These are phyloP conservation scores for Drosophila rubida DNA, from an alignment of 2,888 invertebrate genomes.

Conservation along the genomic window DNA sequence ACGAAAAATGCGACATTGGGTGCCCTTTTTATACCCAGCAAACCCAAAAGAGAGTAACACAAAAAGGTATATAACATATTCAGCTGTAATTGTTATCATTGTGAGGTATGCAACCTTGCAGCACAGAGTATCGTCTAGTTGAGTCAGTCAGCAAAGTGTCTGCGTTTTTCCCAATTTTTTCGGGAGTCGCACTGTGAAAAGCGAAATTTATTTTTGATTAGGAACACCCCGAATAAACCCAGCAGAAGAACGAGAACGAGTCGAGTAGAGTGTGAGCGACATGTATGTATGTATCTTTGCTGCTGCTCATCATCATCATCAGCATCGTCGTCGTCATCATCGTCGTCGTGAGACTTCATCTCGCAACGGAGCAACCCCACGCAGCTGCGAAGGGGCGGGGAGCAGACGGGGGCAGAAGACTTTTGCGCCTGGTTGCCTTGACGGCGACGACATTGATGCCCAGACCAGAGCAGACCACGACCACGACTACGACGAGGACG, in stretches of 20 bases:
- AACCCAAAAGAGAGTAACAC: too few species aligned
- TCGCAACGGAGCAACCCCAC: conserved; percentile 16
- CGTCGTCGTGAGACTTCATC: conserved; percentile 58
- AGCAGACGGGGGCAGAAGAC: conserved; percentile 33
- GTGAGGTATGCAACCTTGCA: too few species aligned
- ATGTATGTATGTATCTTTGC: conserved; percentile 28
- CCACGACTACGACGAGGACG: background rate
- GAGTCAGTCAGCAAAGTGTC: background rate
- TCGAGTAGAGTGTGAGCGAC: conserved; percentile 3
- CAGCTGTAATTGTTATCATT: too few species aligned
- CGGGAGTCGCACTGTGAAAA: conserved; percentile 39
- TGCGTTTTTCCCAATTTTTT: conserved; percentile 11
- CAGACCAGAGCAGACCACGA: conserved; percentile 4
- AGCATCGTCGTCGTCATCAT: conserved; percentile 46
- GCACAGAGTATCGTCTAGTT: too few species aligned
- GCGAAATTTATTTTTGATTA: conserved; percentile 76
- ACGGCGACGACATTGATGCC: conserved; percentile 44
- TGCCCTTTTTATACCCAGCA: conserved; percentile 24
- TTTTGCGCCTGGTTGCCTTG: conserved; percentile 72
- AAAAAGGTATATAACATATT: too few species aligned
- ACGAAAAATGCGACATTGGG: conserved; percentile 55
- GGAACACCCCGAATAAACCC: conserved; percentile 49
- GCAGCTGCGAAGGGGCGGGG: background rate
- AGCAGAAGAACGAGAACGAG: background rate
- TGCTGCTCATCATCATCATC: conserved; percentile 23